Evolutionary conservation across 2,888 invertebrate genomes (phyloP).

Genomic region (Hirtodrosophila alboralis): DNA sequence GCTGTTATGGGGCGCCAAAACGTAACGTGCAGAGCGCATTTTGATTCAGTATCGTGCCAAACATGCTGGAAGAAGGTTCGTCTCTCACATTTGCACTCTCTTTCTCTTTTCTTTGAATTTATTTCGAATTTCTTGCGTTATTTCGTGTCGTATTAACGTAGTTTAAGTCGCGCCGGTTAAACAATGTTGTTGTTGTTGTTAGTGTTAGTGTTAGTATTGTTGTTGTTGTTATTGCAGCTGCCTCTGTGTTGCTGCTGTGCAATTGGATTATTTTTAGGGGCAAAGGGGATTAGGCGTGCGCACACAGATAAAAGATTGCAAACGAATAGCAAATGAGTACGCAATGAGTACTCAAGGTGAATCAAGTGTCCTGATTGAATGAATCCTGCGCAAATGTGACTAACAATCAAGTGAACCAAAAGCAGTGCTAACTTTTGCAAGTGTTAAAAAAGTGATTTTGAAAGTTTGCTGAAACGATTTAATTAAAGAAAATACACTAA

Average conservation of each 20-base stretch:
- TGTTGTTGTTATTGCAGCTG: slow-evolving; percentile 17
- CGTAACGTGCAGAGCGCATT: slow-evolving; percentile 45
- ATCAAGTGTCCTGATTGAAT: slow-evolving; percentile 1
- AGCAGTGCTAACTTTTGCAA: no score
- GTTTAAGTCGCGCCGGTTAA: slow-evolving; percentile 47
- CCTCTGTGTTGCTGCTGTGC: slow-evolving; percentile 58
- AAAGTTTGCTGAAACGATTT: no score
- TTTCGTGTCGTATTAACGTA: background rate
- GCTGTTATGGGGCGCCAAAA: slow-evolving; percentile 67
- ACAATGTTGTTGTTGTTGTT: slow-evolving; percentile 23
- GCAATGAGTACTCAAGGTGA: slow-evolving; percentile 5
- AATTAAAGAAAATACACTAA: no score
- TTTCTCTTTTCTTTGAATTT: slow-evolving; percentile 19
- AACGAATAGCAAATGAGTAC: slow-evolving; percentile 7
- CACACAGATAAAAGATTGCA: slow-evolving; percentile 43
- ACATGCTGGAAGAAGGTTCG: slow-evolving; percentile 83
- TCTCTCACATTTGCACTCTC: slow-evolving; percentile 46
- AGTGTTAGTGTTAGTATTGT: slow-evolving; percentile 21
- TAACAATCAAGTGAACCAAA: no score
- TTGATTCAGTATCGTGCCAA: slow-evolving; percentile 75
- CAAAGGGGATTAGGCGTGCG: slow-evolving; percentile 55
- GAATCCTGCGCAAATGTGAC: slow-evolving; percentile 7
- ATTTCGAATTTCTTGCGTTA: no score
- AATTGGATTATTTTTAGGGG: slow-evolving; percentile 66
- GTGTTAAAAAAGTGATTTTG: no score